phyloP scores from a whole-genome alignment of 35 echinoderm and acorn worm genomes.

The Stichopus chloronotus region DNA sequence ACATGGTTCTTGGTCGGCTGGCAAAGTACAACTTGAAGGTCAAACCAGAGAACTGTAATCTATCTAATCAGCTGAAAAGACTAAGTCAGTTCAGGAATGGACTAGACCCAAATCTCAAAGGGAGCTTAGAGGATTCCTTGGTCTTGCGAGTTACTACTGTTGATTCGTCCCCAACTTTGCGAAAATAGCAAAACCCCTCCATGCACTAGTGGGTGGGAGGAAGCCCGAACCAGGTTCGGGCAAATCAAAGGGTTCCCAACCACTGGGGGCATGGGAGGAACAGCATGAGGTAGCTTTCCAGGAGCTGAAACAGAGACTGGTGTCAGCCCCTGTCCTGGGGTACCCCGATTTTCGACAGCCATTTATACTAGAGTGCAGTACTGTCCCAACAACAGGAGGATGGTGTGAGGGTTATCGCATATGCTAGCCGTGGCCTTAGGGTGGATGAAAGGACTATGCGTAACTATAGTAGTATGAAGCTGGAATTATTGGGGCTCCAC shows the following conservation, averaged over 20 bases:
- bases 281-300: slow-evolving; percentile 49
- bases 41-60: slow-evolving; percentile 51
- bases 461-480: slow-evolving; percentile 76
- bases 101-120: not conserved
- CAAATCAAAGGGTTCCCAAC: not conserved
- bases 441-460: slow-evolving; percentile 63
- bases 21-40: slow-evolving; percentile 56
- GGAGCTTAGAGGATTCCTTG: not conserved
- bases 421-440: slow-evolving; percentile 66
- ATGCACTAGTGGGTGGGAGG: slow-evolving; percentile 41
- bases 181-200: slow-evolving; percentile 60
- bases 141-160: slow-evolving; percentile 63
- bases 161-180: slow-evolving; percentile 50
- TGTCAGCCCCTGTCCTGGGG: not conserved
- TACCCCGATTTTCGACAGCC: slow-evolving; percentile 50
- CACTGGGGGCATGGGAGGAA: not conserved
- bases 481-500: slow-evolving; percentile 71
- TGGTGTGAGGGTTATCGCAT: slow-evolving; percentile 29
- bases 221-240: too few relatives aligned
- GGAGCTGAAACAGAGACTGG: slow-evolving; percentile 38
- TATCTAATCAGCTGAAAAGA: slow-evolving; percentile 56
- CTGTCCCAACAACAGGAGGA: slow-evolving; percentile 66
- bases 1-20: slow-evolving; percentile 57
- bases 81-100: slow-evolving; percentile 39
- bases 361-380: slow-evolving; percentile 71